phyloP scores from a whole-genome alignment of 2,888 invertebrate genomes.

The Tenthredo distinguenda region DNA sequence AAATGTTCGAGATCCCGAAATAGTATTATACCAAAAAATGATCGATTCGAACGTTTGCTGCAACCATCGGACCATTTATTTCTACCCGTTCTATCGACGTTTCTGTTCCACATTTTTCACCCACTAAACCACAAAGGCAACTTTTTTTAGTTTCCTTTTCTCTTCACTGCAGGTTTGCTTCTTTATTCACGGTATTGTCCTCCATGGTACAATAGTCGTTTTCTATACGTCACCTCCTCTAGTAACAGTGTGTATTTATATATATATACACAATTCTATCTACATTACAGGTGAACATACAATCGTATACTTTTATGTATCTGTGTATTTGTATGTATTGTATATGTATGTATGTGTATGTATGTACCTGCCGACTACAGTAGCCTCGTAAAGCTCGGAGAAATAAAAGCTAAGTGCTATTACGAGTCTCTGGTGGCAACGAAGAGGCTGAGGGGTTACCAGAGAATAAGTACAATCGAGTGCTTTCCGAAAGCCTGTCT shows the following conservation, averaged over 20 bases:
- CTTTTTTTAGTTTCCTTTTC: not conserved
- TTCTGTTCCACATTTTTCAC: not conserved
- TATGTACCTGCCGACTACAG: conserved; percentile 16
- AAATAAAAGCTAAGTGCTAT: conserved; percentile 49
- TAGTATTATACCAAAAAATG: not conserved
- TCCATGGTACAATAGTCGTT: not conserved
- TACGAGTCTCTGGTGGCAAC: conserved; percentile 48
- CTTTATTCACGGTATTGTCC: conserved; percentile 3
- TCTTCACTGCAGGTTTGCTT: not conserved
- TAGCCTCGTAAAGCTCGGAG: conserved; percentile 36
- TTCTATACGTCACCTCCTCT: conserved; percentile 4
- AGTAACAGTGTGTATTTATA: not conserved
- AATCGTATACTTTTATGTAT: conserved; percentile 5
- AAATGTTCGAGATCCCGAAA: not conserved
- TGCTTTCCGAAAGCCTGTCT: conserved; percentile 15
- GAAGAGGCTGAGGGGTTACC: conserved; percentile 14
- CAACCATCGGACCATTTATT: not conserved
- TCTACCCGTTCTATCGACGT: not conserved
- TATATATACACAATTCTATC: not conserved
- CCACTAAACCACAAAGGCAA: not conserved
- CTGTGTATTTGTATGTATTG: not conserved
- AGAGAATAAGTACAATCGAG: conserved; percentile 34
- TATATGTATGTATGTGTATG: not conserved
- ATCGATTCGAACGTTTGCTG: not conserved
- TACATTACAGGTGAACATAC: not conserved